Evolutionary conservation across 2,797 vertebrate genomes (phyloP).

Genomic region (Ispidina lecontei): DNA sequence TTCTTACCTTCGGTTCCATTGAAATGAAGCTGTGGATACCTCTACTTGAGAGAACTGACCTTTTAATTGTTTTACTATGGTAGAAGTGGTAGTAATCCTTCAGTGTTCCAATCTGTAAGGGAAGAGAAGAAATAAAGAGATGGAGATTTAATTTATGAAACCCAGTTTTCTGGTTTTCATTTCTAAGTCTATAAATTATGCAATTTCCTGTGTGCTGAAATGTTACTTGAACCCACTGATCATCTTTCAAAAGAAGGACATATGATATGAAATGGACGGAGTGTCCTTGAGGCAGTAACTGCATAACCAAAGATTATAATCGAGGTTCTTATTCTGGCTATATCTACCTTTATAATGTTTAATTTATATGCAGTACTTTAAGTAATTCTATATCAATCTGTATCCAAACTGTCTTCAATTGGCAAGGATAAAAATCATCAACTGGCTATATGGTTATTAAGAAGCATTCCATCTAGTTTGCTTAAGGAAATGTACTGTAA

Average conservation of each 20-base stretch:
- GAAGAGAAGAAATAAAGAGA: neutral
- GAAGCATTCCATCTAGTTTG: conserved; percentile 65
- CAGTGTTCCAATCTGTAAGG: conserved; percentile 91
- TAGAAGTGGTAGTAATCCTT: conserved; percentile 99
- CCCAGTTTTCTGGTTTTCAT: conserved; percentile 44
- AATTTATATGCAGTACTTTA: conserved; percentile 81
- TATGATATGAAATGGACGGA: conserved; percentile 75
- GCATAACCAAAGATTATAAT: conserved; percentile 74
- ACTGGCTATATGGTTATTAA: conserved; percentile 67
- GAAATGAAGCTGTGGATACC: conserved; percentile 98
- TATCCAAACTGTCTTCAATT: conserved; percentile 62
- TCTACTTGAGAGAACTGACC: conserved; percentile 92
- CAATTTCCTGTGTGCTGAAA: conserved; percentile 72
- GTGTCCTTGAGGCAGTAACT: conserved; percentile 77
- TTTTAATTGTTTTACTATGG: conserved; percentile 98
- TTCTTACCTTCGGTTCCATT: conserved; percentile 98
- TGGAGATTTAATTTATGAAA: conserved; percentile 54
- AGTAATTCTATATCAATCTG: conserved; percentile 75
- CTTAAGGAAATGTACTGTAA: conserved; percentile 63
- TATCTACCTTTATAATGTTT: conserved; percentile 79
- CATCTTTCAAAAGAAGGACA: conserved; percentile 81
- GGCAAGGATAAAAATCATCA: conserved; percentile 55
- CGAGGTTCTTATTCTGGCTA: conserved; percentile 64
- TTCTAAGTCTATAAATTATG: conserved; percentile 82
- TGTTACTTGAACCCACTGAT: conserved; percentile 80